These are phyloP conservation scores for Miniopterus natalensis DNA, from an alignment of 2,113 vertebrate genomes.

Conservation along the genomic window DNA sequence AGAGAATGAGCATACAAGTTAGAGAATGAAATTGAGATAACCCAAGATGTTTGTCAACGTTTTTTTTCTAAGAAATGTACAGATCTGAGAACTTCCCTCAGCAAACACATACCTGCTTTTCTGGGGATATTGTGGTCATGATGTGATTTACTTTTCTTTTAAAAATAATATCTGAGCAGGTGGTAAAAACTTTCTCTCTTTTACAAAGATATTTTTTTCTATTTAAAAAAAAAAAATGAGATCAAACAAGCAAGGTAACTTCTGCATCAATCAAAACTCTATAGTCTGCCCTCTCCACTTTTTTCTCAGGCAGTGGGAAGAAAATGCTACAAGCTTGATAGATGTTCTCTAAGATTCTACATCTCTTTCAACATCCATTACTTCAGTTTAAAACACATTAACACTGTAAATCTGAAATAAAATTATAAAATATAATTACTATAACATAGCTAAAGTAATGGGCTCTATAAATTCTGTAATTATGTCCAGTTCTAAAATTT, in stretches of 20 bases:
- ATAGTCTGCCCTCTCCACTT: neutral
- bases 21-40: neutral
- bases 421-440: neutral
- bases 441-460: neutral
- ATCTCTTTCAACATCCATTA: neutral
- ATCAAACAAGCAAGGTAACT: constrained; percentile 9
- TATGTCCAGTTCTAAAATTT: neutral
- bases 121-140: neutral
- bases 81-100: neutral
- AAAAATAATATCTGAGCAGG: constrained; percentile 20
- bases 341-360: neutral
- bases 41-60: neutral
- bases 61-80: neutral
- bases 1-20: neutral
- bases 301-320: neutral
- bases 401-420: neutral
- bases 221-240: neutral
- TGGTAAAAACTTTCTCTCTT: neutral
- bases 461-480: neutral
- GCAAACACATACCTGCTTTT: neutral
- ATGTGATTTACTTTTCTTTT: constrained; percentile 47
- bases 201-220: constrained; percentile 47
- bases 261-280: constrained; percentile 1
- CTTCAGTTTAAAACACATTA: neutral
- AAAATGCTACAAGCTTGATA: neutral